Base-by-base conservation (phyloP, 2,888 invertebrate genomes). In the Drosophila merina region DNA sequence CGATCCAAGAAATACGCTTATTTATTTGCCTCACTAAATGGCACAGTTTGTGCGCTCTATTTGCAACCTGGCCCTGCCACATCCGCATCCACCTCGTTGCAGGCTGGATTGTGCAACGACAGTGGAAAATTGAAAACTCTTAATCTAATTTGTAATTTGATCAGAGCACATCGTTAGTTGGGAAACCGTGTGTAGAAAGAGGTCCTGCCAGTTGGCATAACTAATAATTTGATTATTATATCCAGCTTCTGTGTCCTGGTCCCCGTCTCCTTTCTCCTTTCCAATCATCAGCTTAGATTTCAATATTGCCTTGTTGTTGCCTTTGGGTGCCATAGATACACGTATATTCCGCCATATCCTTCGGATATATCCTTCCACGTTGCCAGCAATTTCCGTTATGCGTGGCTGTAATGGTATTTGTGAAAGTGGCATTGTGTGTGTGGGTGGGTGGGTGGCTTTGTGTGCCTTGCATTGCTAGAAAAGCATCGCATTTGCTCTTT, bases 201-300 rank as follows among this genome's bases (percentile, higher is more conserved):
- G 20, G 20, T 20, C 71, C 59, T 72, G 59, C 56, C 55, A 73
- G 78, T 69, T 77, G 81, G 57, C 85, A 76, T 78, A 81, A 72
- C 85, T 76, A 71, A 71, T 81, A 80, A 84, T 78, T 84, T 76
- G 74, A 81, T 80, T 84, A 76, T 69, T 71, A 59, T 56, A 31
- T 63, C 7, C 4, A n/a, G 26, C 30, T 9, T 25, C 7, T 3
- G 1, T 20, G 20, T 20, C 20, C 20, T 20, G 1, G 4, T 12
- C 20, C 6, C 40, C 36, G 31, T n/a, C n/a, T 20, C 42, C n/a
- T 28, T n/a, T n/a, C n/a, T n/a, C n/a, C n/a, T n/a, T n/a, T 10
- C 28, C 25, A 25, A 68, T 57, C 74, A 54, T 52, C 57, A 47
- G 58, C 64, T 75, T 58, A 57, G 54, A 51, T 54, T 64, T 75